phyloP scores from a whole-genome alignment of 1,140 invertebrate genomes.

The Panulirus ornatus region DNA sequence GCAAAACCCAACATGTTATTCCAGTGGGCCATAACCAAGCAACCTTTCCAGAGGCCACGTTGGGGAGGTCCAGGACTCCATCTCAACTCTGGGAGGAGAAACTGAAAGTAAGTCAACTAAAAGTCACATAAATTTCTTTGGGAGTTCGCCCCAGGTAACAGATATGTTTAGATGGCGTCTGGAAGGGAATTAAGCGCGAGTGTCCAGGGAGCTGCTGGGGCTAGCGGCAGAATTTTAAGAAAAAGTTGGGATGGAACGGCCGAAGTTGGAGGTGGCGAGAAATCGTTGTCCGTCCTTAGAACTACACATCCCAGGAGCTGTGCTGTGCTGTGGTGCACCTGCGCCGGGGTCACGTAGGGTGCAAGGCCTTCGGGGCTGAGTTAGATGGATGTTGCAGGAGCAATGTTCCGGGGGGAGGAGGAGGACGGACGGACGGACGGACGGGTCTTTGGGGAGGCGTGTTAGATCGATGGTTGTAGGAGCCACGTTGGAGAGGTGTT shows the following conservation, averaged over 20 bases:
- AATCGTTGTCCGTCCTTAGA: slow-evolving; percentile 1
- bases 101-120: slow-evolving; percentile 38
- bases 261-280: slow-evolving; percentile 24
- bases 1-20: not conserved
- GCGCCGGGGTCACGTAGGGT: not conserved
- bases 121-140: slow-evolving; percentile 15
- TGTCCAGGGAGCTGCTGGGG: not conserved
- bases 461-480: too few species aligned
- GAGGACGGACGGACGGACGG: not conserved
- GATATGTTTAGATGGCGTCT: slow-evolving; percentile 43
- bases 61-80: not conserved
- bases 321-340: not conserved
- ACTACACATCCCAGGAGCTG: not conserved
- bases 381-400: not conserved
- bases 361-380: not conserved
- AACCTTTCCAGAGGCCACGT: not conserved
- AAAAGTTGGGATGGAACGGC: slow-evolving; percentile 30
- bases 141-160: slow-evolving; percentile 36
- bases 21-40: not conserved
- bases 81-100: slow-evolving; percentile 11
- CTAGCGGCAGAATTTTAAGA: slow-evolving; percentile 12
- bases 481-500: too few species aligned
- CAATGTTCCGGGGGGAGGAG: not conserved
- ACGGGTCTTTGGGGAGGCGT: too few species aligned
- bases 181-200: not conserved